Conservation (phyloP, 2,797 vertebrate species). For the Smutsia gigantea region DNA sequence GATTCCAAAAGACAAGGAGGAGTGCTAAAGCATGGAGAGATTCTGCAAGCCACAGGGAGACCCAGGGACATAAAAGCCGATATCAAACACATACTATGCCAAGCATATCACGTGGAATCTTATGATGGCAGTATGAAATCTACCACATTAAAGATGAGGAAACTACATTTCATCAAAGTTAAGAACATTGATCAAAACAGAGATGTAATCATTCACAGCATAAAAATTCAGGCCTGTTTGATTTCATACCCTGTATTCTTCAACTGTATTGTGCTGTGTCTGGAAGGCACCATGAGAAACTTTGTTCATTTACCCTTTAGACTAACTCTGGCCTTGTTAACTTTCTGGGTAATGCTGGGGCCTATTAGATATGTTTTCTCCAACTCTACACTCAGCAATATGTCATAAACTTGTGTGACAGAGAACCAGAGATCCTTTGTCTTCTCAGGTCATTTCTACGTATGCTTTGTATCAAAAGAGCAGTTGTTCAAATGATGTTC, state of each 20-base stretch:
- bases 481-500: neutral
- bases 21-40: neutral
- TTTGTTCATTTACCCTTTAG: neutral
- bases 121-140: neutral
- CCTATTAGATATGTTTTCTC: neutral
- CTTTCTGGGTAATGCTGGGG: neutral
- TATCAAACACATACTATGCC: neutral
- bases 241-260: neutral
- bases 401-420: neutral
- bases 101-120: neutral
- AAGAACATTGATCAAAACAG: neutral
- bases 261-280: neutral
- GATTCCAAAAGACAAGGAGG: neutral
- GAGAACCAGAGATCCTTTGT: neutral
- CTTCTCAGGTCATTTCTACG: neutral
- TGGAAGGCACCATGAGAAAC: neutral
- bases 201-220: neutral
- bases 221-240: neutral
- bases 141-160: neutral
- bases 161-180: neutral
- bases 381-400: neutral
- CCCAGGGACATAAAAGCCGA: neutral
- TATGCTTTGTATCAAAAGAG: neutral
- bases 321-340: neutral
- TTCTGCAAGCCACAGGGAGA: neutral